Evolutionary conservation across 2,888 invertebrate genomes (phyloP), one percentile per base, ranked within the genome.

Genomic region (Zygogramma bicolorata): DNA sequence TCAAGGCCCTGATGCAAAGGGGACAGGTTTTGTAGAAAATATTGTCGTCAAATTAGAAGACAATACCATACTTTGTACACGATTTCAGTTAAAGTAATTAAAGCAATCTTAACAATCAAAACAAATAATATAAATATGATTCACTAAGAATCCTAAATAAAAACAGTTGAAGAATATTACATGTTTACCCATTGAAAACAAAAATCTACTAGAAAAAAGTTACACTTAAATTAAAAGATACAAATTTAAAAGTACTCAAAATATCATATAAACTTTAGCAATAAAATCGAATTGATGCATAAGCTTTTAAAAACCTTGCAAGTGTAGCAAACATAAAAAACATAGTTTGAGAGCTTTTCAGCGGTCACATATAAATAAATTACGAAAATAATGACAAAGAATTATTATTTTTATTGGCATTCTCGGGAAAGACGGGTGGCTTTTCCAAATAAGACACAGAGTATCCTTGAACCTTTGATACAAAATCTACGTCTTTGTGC

Each of bases 41-140:
- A 22, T 25, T 22, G 71, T 61, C 68, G 42, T 70, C 49, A 34
- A 67, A 62, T 70, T 62, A 70, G 61, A 76, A 73, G 49, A 67
- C 65, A 59, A 60, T 71, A 70, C 66, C 68, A 49, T 61, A 49
- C 31, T 71, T 75, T 75, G 73, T 75, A 78, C 78, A 75, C 65
- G 57, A 58, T 69, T 65, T 68, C 22, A 75, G 75, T 73, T 74
- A 70, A 73, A 73, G 70, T 70, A 73, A 77, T 72, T 72, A 75
- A 79, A 74, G 75, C 74, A 79, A 79, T 80, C 74, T 74, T 77
- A 79, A 79, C 74, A 80, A 78, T 75, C 68, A 75, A 69, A 84
- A 84, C 81, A 84, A 81, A 84, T 80, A 81, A 85, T 86, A 86
- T 85, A 86, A 85, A 86, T 85, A 85, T 84, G 84, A 85, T 86